Percentiles rank a stretch among this genome's conserved stretches.
These are phyloP conservation scores for Holothuria scabra DNA, from an alignment of 53 echinoderm and acorn worm genomes.

Conservation along the genomic window DNA sequence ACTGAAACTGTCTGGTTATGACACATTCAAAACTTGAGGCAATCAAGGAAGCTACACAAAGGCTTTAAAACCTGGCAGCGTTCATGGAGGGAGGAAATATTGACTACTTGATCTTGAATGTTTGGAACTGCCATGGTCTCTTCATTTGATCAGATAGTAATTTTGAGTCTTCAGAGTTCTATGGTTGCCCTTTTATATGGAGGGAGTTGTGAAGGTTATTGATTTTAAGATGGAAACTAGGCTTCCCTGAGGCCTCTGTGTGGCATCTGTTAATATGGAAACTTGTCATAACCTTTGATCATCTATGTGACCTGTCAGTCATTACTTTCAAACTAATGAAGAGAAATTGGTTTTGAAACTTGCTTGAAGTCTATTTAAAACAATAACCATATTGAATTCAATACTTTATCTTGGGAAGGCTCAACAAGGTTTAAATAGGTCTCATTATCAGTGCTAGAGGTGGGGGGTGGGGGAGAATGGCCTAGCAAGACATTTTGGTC, in stretches of 20 bases:
- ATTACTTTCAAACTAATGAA: slow-evolving; percentile 18
- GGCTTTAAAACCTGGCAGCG: too few relatives aligned
- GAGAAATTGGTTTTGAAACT: slow-evolving; percentile 6
- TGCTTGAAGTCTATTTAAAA: slow-evolving; percentile 7
- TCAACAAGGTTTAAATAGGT: too few relatives aligned
- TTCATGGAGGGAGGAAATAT: background rate
- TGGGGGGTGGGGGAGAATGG: too few relatives aligned
- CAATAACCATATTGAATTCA: too few relatives aligned
- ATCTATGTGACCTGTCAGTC: slow-evolving; percentile 12
- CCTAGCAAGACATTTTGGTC: too few relatives aligned
- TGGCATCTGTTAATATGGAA: background rate
- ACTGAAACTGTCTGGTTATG: too few relatives aligned
- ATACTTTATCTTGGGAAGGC: too few relatives aligned
- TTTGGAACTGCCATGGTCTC: slow-evolving; percentile 11
- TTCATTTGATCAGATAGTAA: too few relatives aligned
- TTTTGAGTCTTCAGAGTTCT: too few relatives aligned
- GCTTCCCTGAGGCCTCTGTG: slow-evolving; percentile 23
- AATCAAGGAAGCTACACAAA: too few relatives aligned
- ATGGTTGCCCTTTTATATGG: background rate
- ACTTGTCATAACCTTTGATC: slow-evolving; percentile 23
- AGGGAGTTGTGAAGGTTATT: slow-evolving; percentile 23
- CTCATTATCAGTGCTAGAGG: too few relatives aligned
- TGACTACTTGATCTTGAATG: slow-evolving; percentile 6
- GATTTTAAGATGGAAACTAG: slow-evolving; percentile 37
- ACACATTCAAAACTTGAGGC: too few relatives aligned